These are phyloP conservation scores for Caenorhabditis uteleia DNA, from an alignment of 2,888 invertebrate species.

Conservation along the genomic window DNA sequence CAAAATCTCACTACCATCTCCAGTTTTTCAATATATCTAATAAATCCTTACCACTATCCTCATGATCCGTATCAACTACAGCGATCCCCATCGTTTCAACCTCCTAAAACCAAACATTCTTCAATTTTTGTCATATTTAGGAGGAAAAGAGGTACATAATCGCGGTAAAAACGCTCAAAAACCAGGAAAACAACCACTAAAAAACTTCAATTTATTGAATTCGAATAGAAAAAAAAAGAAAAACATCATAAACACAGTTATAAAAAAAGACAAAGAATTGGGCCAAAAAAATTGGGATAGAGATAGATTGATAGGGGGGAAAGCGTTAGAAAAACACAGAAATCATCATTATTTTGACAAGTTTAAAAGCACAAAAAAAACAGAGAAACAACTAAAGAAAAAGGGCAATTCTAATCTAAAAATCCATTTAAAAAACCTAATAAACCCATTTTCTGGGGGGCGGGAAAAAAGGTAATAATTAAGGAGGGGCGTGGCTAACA, in stretches of 20 bases:
- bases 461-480: background rate
- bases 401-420: background rate
- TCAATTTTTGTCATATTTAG: background rate
- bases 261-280: slow-evolving; percentile 1
- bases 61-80: slow-evolving; percentile 30
- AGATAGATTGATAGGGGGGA: background rate
- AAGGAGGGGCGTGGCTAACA: no score
- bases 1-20: no score
- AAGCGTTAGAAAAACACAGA: slow-evolving; percentile 3
- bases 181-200: background rate
- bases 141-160: background rate
- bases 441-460: background rate
- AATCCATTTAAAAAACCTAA: no score
- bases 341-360: background rate
- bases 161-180: background rate
- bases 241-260: slow-evolving; percentile 4
- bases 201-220: slow-evolving; percentile 1
- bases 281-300: slow-evolving; percentile 2
- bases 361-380: background rate
- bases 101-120: background rate
- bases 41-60: slow-evolving; percentile 12
- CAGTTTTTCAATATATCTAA: no score
- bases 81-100: slow-evolving; percentile 9
- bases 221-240: background rate
- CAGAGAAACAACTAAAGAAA: background rate